These are phyloP conservation scores for Neopipo cinnamomea DNA, from an alignment of 2,113 vertebrate genomes.

Conservation along the genomic window DNA sequence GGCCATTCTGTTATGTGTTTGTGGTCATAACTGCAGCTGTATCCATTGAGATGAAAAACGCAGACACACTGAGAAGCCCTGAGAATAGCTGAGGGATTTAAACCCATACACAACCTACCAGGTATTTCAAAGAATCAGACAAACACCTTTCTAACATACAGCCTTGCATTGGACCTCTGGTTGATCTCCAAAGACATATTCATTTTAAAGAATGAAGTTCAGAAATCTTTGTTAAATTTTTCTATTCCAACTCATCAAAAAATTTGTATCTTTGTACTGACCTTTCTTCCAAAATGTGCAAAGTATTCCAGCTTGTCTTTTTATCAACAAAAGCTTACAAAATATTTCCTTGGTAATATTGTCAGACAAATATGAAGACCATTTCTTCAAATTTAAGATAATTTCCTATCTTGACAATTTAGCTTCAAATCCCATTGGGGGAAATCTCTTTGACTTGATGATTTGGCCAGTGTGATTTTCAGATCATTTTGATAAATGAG, in stretches of 20 bases:
- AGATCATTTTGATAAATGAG: not conserved
- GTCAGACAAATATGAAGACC: not conserved
- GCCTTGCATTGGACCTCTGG: not conserved
- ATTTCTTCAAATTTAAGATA: not conserved
- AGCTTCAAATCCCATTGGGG: not conserved
- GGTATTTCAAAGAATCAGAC: not conserved
- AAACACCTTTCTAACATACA: not conserved
- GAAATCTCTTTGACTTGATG: not conserved
- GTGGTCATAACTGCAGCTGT: not conserved
- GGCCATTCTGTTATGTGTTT: not conserved
- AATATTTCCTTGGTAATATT: not conserved
- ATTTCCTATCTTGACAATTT: not conserved
- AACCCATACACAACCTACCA: not conserved
- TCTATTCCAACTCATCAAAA: not conserved
- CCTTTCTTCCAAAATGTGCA: not conserved
- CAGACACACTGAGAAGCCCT: not conserved
- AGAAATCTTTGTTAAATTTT: not conserved
- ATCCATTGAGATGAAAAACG: not conserved
- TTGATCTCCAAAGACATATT: not conserved
- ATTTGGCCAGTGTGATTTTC: not conserved
- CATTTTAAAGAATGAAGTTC: not conserved
- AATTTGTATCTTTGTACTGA: not conserved
- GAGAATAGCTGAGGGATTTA: not conserved
- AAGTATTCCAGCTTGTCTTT: not conserved
- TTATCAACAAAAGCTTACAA: not conserved